Evolutionary conservation across 2,797 vertebrate genomes (phyloP).

Genomic region (Synaphobranchus kaupii): DNA sequence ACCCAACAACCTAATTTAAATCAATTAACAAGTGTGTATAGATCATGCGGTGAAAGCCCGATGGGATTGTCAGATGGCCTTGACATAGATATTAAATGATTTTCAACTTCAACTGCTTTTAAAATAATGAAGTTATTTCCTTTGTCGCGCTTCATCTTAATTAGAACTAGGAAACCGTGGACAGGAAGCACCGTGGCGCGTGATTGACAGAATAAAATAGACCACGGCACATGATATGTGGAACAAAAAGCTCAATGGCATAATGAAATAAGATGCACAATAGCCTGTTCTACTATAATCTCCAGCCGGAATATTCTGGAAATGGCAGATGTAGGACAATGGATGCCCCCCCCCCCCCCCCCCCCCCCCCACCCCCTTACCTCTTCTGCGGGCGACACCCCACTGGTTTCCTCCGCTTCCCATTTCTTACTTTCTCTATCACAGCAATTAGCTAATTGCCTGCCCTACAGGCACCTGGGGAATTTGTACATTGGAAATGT

Average conservation of each 20-base stretch:
- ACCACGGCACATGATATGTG: neutral
- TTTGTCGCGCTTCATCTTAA: neutral
- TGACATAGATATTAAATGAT: neutral
- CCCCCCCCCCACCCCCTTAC: neutral
- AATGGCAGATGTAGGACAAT: neutral
- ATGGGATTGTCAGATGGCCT: neutral
- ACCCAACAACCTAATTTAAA: neutral
- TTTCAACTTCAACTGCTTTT: neutral
- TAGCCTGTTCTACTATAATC: neutral
- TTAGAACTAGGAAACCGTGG: neutral
- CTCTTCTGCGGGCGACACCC: neutral
- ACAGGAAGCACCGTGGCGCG: neutral
- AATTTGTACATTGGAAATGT: neutral
- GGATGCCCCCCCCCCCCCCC: neutral
- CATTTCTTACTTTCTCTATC: neutral
- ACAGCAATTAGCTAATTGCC: constrained; percentile 19
- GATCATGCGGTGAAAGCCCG: neutral
- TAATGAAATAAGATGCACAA: neutral
- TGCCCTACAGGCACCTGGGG: neutral
- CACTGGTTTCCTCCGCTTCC: neutral
- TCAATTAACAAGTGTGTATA: neutral
- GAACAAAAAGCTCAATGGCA: neutral
- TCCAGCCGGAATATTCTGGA: neutral
- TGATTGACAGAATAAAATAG: neutral
- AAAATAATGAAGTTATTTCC: neutral